Conservation (phyloP, 2,113 vertebrate genomes). For the Eclectus roratus region DNA sequence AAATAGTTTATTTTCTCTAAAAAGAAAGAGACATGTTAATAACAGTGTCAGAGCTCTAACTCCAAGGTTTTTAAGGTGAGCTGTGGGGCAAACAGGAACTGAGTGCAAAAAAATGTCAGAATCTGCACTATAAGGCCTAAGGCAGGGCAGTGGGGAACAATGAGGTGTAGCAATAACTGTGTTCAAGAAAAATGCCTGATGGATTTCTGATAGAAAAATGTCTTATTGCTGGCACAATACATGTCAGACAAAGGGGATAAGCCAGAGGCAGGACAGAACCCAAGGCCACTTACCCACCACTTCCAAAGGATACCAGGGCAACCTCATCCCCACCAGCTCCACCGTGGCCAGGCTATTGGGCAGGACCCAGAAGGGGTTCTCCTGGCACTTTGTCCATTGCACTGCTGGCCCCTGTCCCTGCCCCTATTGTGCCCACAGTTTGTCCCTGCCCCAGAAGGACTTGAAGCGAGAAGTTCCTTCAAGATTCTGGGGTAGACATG, state of each 20-base stretch:
- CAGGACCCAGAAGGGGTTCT: not conserved
- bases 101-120: not conserved
- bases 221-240: not conserved
- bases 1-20: not conserved
- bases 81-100: not conserved
- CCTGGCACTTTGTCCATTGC: not conserved
- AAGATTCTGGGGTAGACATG: not conserved
- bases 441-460: not conserved
- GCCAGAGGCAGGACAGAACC: not conserved
- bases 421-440: accelerated
- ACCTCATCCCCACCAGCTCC: not conserved
- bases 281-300: too few species aligned
- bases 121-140: not conserved
- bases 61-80: not conserved
- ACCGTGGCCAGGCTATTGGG: not conserved
- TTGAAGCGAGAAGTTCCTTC: not conserved
- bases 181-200: not conserved
- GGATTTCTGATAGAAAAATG: not conserved
- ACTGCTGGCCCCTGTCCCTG: not conserved
- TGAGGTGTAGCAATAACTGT: not conserved
- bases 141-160: not conserved
- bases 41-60: not conserved
- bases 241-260: not conserved
- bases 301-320: not conserved
- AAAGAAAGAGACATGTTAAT: not conserved